Base-by-base conservation (phyloP, 2,113 vertebrate species). In the Eulemur rufifrons region DNA sequence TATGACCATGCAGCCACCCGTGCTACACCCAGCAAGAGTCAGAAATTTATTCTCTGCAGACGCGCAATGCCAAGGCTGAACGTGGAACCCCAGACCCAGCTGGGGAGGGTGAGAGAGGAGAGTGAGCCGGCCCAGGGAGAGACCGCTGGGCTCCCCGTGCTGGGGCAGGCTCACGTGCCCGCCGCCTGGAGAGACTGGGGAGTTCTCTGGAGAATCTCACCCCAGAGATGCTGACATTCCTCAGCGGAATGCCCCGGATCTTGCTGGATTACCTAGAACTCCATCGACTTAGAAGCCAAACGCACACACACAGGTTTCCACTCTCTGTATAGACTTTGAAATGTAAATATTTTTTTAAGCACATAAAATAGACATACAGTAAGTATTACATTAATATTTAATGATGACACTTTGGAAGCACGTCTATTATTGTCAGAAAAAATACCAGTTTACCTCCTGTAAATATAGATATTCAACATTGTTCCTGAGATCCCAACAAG, bases 1-100 rank as follows among this genome's bases (percentile, higher is more conserved):
- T 47, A 34, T 5, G 25, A 8, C 25, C 52, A 39, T 4, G 52
- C 50, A 45, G 13, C 23, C 42, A 42, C 4, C 14, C 47, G 6
- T 0, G 21, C 14, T 8, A 11, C 2, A 4, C 10, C 13, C 5
- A 2, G 6, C 20, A 20, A 5, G 52, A 63, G 39, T 21, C 2
- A 8, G 32, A 25, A 8, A 7, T 52, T 66, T 54, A 14, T 32
- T 77, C 37, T 85, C 37, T 61, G 61, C 47, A 68, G 86, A 85
- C 83, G 39, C 2, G 2, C 45, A 8, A 64, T 8, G 11, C 54
- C 29, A 29, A 69, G 11, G 17, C 15, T 14, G 42, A 15, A 27
- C 11, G 8, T 21, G 32, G 56, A 39, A 23, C 7, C 34, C 34
- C 56, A 50, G 52, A 23, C 18, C 15, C 47, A 29, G 32, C 1